Base-by-base conservation (phyloP, 2,888 invertebrate genomes). In the Scaptomyza cyrtandrae region DNA sequence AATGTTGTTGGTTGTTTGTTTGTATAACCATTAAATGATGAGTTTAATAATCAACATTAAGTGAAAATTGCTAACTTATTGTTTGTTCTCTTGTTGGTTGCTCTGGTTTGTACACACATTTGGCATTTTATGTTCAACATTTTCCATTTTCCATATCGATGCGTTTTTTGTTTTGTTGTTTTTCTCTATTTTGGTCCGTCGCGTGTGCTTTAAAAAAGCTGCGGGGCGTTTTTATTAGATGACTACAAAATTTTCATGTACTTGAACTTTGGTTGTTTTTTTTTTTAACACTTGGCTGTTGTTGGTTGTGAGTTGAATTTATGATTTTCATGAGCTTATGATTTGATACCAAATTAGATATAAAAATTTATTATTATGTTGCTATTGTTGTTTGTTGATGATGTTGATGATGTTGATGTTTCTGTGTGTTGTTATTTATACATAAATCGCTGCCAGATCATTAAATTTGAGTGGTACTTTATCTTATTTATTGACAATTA, bases 361-460 rank as follows among this genome's bases (percentile, higher is more conserved):
- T 65, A 66, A 79, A 63, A 79, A 63, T 63, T 60, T 60, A 62
- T 61, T 73, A 33, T 63, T 48, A 39, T 24, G 35, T 37, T 37
- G 49, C 39, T 13, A 13, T 7, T 46, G 19, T 53, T 59, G 11
- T 48, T 24, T 60, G 11, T 13, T 49, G 55, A 19, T 74, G 29
- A 37, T 33, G 53, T 35, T 37, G 49, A 39, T 13, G 14, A 39
- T 13, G 14, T 7, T 46, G 19, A 49, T 61, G 11, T 48, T 27
- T 62, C 9, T 9, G 27, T 43, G 24, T 35, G 54, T 39, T 60
- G 41, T 24, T 58, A 19, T 33, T 6, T 16, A 49, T 39, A 11
- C 68, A 88, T 83, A 82, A 82, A 88, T 86, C 80, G 77, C 66
- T 83, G 77, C 48, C 86, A 83, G 72, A 44, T 68, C 86, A 72